phyloP scores from a whole-genome alignment of 2,113 vertebrate genomes.

The Aegotheles bennettii region DNA sequence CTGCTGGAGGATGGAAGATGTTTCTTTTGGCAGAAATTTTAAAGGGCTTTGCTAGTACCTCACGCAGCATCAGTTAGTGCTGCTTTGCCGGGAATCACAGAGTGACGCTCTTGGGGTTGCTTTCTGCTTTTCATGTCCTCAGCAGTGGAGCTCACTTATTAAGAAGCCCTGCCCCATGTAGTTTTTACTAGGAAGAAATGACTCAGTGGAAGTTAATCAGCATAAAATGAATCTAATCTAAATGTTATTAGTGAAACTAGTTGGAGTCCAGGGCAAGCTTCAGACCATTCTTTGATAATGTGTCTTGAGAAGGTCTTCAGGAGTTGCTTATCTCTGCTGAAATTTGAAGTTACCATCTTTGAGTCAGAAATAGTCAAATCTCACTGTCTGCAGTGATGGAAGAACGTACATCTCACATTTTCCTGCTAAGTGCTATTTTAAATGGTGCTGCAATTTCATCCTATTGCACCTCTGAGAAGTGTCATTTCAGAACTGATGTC shows the following conservation, averaged over 20 bases:
- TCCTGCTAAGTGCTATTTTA: not conserved
- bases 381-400: not conserved
- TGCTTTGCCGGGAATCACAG: not conserved
- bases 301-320: not conserved
- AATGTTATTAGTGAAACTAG: not conserved
- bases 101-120: not conserved
- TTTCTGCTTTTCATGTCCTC: not conserved
- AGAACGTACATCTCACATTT: not conserved
- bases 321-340: not conserved
- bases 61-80: not conserved
- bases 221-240: conserved; percentile 15
- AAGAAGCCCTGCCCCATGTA: not conserved
- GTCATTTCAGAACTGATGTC: not conserved
- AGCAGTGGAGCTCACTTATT: not conserved
- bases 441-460: not conserved
- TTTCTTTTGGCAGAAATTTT: conserved; percentile 20
- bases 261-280: not conserved
- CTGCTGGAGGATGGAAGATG: not conserved
- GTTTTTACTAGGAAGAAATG: not conserved
- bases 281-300: not conserved
- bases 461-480: not conserved
- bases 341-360: not conserved
- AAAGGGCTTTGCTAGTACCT: not conserved
- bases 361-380: not conserved
- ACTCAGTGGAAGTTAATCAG: conserved; percentile 11